Conservation (phyloP, 2,797 vertebrate species). For the Rhodeus uyekii region DNA sequence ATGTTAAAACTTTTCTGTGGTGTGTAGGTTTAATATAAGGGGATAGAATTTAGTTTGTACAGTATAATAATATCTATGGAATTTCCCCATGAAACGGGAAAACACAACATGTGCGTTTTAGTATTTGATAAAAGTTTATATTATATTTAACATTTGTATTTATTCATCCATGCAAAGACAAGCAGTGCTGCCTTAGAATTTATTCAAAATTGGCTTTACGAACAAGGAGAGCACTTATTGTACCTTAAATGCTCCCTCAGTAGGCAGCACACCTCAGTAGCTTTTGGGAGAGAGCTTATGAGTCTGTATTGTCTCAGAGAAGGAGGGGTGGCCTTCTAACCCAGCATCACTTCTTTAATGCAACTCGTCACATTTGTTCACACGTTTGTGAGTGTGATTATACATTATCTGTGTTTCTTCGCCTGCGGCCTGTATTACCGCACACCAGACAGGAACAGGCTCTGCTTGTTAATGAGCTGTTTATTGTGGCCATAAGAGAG, state of each 20-base stretch:
- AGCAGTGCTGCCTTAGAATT: not conserved
- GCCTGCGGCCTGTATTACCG: constrained; percentile 49
- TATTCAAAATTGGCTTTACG: not conserved
- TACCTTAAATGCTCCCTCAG: not conserved
- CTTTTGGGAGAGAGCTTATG: not conserved
- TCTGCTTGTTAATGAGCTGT: constrained; percentile 54
- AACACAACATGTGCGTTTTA: too few species aligned
- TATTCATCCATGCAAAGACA: not conserved
- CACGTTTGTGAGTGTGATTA: constrained; percentile 51
- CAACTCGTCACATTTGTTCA: constrained; percentile 47
- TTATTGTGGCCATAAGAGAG: constrained; percentile 39
- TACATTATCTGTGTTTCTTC: constrained; percentile 52
- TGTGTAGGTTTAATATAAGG: too few species aligned
- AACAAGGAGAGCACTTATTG: not conserved
- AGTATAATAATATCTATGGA: too few species aligned
- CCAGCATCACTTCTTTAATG: constrained; percentile 39
- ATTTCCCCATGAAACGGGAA: too few species aligned
- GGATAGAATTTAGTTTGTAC: too few species aligned
- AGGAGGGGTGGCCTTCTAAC: not conserved
- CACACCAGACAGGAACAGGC: constrained; percentile 43
- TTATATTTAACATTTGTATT: not conserved
- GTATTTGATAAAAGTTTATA: not conserved
- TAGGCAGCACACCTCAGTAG: not conserved
- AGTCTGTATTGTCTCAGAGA: not conserved
- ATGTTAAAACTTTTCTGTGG: too few species aligned